Percentiles rank a stretch among this genome's conserved stretches.
Evolutionary conservation across 2,888 invertebrate genomes (phyloP).

Genomic region (Ametastegia equiseti): DNA sequence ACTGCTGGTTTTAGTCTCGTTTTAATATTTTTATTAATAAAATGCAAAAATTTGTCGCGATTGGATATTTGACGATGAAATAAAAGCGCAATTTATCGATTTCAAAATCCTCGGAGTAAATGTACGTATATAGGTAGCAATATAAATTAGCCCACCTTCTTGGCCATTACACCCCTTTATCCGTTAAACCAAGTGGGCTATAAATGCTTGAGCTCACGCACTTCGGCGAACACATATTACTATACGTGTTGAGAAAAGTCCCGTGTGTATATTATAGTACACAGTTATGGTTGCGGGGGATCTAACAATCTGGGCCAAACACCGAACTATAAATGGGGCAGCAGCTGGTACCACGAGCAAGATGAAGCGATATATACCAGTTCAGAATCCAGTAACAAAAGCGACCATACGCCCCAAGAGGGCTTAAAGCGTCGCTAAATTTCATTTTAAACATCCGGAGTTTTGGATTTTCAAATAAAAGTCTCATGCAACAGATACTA

Average conservation of each 20-base stretch:
- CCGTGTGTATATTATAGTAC: constrained; percentile 3
- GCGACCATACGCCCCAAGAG: background rate
- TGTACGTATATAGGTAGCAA: background rate
- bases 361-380: constrained; percentile 24
- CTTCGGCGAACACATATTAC: background rate
- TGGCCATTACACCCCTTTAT: constrained; percentile 3
- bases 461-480: background rate
- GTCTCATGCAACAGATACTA: background rate
- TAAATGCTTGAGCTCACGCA: background rate
- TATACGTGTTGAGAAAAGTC: background rate
- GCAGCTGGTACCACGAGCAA: constrained; percentile 19
- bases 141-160: constrained; percentile 11
- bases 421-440: background rate
- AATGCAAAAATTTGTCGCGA: background rate
- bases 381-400: constrained; percentile 21
- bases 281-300: constrained; percentile 25
- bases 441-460: constrained; percentile 20
- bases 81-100: background rate
- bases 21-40: background rate
- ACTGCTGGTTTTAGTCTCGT: too few relatives aligned
- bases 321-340: constrained; percentile 45
- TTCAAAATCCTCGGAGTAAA: background rate
- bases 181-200: constrained; percentile 15
- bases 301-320: constrained; percentile 34
- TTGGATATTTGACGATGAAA: background rate